Evolutionary conservation across 2,113 vertebrate species (phyloP).

Genomic region (Microcebus tavaratra): DNA sequence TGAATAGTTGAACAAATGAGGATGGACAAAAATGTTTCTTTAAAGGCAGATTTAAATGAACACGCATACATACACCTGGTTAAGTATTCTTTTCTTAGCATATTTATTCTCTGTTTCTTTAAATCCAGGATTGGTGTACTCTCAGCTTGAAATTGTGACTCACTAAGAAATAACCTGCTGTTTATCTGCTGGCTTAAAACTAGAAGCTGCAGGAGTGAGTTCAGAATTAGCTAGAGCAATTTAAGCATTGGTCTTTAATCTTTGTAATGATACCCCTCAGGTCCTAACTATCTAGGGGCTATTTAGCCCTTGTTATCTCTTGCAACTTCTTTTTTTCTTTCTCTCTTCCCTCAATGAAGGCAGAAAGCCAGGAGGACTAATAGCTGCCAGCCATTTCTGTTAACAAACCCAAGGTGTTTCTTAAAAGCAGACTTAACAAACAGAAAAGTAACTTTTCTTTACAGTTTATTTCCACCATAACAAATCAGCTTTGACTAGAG

Average conservation of each 20-base stretch:
- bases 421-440: conserved; percentile 34
- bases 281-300: not conserved
- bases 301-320: conserved; percentile 36
- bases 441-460: conserved; percentile 13
- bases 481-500: conserved; percentile 16
- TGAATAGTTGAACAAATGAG: not conserved
- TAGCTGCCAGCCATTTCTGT: not conserved
- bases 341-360: not conserved
- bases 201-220: not conserved
- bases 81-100: conserved; percentile 14
- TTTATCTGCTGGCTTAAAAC: conserved; percentile 41
- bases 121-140: not conserved
- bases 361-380: not conserved
- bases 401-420: not conserved
- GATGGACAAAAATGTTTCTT: not conserved
- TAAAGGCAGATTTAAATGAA: not conserved
- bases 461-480: not conserved
- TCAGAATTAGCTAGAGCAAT: conserved; percentile 45
- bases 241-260: conserved; percentile 50
- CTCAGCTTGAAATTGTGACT: conserved; percentile 48
- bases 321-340: conserved; percentile 15
- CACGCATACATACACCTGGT: not conserved
- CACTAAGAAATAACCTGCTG: conserved; percentile 28
- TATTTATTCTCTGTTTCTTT: conserved; percentile 15
- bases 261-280: conserved; percentile 16